phyloP scores from a whole-genome alignment of 2,113 vertebrate species.

The Lophura nycthemera region DNA sequence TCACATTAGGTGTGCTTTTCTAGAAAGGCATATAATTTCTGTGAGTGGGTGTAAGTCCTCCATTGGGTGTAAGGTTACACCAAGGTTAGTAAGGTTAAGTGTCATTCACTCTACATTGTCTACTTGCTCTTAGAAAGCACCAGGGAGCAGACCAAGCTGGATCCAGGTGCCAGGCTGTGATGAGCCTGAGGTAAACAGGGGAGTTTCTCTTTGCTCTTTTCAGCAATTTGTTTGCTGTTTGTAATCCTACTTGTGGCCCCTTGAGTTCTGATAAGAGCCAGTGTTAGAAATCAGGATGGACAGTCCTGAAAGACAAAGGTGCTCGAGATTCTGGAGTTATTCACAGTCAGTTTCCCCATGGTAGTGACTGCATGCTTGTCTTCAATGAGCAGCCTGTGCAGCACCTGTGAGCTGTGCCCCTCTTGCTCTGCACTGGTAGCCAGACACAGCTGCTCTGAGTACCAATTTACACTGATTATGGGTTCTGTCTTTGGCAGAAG shows the following conservation, averaged over 20 bases:
- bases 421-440: background rate
- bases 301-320: background rate
- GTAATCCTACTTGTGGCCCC: background rate
- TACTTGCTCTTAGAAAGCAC: background rate
- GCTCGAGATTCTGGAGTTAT: too few relatives aligned
- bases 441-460: too few relatives aligned
- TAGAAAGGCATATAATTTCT: background rate
- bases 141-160: background rate
- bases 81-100: background rate
- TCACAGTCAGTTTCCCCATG: background rate
- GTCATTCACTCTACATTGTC: background rate
- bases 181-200: background rate
- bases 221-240: background rate
- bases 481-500: background rate
- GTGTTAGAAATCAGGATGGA: background rate
- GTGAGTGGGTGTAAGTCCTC: background rate
- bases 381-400: background rate
- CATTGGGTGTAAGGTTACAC: too few relatives aligned
- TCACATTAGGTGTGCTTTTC: background rate
- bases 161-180: background rate
- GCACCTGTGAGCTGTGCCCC: background rate
- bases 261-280: background rate
- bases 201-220: background rate
- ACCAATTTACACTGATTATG: background rate
- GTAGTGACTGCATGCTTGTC: fast-evolving